Evolutionary conservation across 2,888 invertebrate species (phyloP).

Genomic region (Petrolisthes manimaculis): DNA sequence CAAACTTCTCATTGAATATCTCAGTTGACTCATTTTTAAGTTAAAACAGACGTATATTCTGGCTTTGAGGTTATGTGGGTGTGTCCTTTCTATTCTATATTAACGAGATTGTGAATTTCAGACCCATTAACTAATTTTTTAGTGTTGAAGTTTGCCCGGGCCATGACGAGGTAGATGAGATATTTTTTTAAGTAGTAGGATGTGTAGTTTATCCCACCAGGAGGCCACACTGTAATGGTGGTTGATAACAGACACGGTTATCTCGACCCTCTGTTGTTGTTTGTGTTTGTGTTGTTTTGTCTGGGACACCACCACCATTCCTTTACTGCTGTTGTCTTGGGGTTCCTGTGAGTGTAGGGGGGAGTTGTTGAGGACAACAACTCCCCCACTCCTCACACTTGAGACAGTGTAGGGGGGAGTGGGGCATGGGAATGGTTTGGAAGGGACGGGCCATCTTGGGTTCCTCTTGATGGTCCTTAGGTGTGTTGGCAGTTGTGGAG

Average conservation of each 20-base stretch:
- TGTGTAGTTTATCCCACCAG: constrained; percentile 85
- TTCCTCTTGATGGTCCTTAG: constrained; percentile 71
- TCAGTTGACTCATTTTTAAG: no score
- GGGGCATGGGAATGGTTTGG: constrained; percentile 86
- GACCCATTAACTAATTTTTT: constrained; percentile 70
- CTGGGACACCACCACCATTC: constrained; percentile 12
- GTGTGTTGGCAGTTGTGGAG: constrained; percentile 19
- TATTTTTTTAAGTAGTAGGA: constrained; percentile 85
- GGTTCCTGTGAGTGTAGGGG: constrained; percentile 52
- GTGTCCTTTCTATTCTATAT: no score
- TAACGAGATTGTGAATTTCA: not conserved
- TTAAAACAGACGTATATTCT: no score
- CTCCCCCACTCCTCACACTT: no score
- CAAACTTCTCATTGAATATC: no score
- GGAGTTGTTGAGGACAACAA: no score
- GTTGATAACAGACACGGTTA: constrained; percentile 57
- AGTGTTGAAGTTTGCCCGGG: constrained; percentile 79
- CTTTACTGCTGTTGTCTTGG: constrained; percentile 24
- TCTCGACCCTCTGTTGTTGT: constrained; percentile 67
- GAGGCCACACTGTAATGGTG: constrained; percentile 60
- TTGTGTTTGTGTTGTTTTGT: not conserved
- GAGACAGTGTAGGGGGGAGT: constrained; percentile 77
- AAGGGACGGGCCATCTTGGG: constrained; percentile 84
- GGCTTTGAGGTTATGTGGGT: no score
- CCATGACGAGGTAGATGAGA: constrained; percentile 82